Evolutionary conservation across 2,888 invertebrate species (phyloP).

Genomic region (Lamellibrachia columna): DNA sequence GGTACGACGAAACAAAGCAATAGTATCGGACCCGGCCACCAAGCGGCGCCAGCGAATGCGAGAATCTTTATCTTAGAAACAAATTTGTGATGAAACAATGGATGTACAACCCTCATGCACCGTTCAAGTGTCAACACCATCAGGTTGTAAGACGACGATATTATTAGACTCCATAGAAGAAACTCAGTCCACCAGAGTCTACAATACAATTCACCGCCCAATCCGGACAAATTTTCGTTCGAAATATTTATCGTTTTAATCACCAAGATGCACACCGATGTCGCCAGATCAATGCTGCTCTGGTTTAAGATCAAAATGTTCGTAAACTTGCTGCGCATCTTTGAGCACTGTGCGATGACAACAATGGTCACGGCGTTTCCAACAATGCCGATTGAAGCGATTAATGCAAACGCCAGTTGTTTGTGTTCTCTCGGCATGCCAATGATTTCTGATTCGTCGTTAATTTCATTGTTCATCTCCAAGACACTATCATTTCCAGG

Average conservation of each 20-base stretch:
- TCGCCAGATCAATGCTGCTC: constrained; percentile 33
- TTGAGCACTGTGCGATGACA: constrained; percentile 25
- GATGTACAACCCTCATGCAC: constrained; percentile 35
- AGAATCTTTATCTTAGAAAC: constrained; percentile 23
- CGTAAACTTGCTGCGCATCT: constrained; percentile 32
- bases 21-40: constrained; percentile 28
- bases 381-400: constrained; percentile 33
- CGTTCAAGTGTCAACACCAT: constrained; percentile 37
- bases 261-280: constrained; percentile 31
- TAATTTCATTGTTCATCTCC: neutral
- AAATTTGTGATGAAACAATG: constrained; percentile 31
- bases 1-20: constrained; percentile 28
- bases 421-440: neutral
- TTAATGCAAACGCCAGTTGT: neutral
- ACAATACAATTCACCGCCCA: constrained; percentile 23
- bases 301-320: constrained; percentile 39
- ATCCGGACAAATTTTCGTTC: neutral
- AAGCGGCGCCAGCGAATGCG: constrained; percentile 20
- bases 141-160: constrained; percentile 35
- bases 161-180: constrained; percentile 31
- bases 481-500: too few relatives aligned
- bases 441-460: neutral
- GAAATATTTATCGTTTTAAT: constrained; percentile 6
- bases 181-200: constrained; percentile 29
- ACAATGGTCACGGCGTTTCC: constrained; percentile 33